A percentile compares a stretch with the other conserved stretches of the same genome.
These are phyloP conservation scores for Coptodon bakossiorum DNA, from an alignment of 2,113 vertebrate species.

Conservation along the genomic window DNA sequence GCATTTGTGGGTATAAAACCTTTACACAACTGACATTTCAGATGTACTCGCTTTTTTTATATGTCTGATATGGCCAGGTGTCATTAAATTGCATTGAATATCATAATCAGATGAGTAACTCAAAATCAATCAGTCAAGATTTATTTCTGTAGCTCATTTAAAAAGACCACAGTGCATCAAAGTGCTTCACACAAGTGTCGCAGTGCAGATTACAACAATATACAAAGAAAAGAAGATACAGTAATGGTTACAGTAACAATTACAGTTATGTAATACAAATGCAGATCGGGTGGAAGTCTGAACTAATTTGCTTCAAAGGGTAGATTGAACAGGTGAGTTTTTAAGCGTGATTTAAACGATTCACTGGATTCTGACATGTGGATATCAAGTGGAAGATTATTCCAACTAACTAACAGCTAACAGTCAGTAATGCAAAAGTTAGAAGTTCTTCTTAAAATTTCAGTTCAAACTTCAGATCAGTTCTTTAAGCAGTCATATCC, in stretches of 20 bases:
- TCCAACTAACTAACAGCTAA: not conserved
- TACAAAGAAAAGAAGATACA: not conserved
- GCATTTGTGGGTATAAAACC: not conserved
- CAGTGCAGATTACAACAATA: not conserved
- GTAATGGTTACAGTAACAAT: not conserved
- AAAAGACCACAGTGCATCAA: not conserved
- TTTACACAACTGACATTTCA: not conserved
- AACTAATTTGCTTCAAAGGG: not conserved
- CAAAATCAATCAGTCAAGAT: not conserved
- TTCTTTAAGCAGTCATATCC: not conserved
- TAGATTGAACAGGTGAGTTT: not conserved
- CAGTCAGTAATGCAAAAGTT: not conserved
- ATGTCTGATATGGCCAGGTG: not conserved
- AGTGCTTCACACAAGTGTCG: not conserved
- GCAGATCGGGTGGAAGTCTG: not conserved
- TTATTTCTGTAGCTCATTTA: not conserved
- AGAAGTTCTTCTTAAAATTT: not conserved
- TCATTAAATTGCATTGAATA: not conserved
- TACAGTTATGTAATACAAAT: not conserved
- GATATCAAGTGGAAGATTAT: not conserved
- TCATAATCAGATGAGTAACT: not conserved
- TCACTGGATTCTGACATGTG: not conserved
- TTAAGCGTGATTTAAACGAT: not conserved
- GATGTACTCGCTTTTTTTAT: not conserved
- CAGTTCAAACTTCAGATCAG: not conserved